Evolutionary conservation across 2,888 invertebrate genomes (phyloP).

Genomic region (Coenonympha glycerion): DNA sequence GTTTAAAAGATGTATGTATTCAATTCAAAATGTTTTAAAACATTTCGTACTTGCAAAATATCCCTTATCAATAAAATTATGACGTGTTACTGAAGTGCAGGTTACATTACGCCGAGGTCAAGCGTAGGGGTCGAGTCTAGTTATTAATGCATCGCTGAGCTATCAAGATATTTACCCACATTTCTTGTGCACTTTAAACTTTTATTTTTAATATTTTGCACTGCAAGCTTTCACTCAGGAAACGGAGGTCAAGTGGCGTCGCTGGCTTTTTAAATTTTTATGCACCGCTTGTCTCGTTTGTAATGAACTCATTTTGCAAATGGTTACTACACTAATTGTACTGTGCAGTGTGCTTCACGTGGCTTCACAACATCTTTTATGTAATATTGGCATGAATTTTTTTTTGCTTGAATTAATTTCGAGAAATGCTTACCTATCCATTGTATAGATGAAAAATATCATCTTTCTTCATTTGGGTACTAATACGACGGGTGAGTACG

Average conservation of each 20-base stretch:
- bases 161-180: conserved; percentile 11
- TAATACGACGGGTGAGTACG: no score
- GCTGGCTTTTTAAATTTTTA: conserved; percentile 18
- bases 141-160: conserved; percentile 30
- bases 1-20: no score
- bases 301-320: conserved; percentile 14
- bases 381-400: no score
- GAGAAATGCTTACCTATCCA: no score
- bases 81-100: conserved; percentile 16
- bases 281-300: conserved; percentile 13
- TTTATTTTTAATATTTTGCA: conserved; percentile 13
- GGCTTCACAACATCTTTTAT: no score
- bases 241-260: conserved; percentile 14
- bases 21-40: no score
- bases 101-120: conserved; percentile 24
- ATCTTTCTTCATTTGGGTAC: no score
- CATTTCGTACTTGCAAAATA: no score
- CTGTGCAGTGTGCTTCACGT: neutral
- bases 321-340: neutral
- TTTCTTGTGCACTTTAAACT: conserved; percentile 8
- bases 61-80: neutral
- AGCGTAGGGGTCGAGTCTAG: conserved; percentile 28
- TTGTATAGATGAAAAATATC: no score
- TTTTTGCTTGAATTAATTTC: no score
- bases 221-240: conserved; percentile 5